Percentiles rank a stretch among this genome's conserved stretches.
Conservation (phyloP, 1,140 invertebrate species). For the Apis mellifera region DNA sequence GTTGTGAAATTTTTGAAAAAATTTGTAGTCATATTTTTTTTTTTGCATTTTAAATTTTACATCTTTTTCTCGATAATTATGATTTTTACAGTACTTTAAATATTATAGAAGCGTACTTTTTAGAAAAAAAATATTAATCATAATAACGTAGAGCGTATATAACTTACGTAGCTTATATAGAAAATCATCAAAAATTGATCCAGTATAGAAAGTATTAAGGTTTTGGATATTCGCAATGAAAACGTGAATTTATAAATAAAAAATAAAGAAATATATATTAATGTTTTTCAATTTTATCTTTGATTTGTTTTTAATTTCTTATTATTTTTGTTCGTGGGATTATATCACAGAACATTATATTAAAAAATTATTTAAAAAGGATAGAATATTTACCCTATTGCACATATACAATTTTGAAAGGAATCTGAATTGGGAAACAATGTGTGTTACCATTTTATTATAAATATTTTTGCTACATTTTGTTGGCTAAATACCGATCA, state of each 20-base stretch:
- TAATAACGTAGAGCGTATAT: too few species aligned
- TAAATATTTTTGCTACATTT: constrained; percentile 80
- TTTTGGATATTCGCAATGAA: neutral
- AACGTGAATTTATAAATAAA: neutral
- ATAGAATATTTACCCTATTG: neutral
- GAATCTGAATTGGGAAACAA: constrained; percentile 75
- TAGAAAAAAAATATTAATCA: too few species aligned
- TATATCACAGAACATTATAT: constrained; percentile 11
- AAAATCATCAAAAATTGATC: too few species aligned
- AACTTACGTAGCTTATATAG: too few species aligned
- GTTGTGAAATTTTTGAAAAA: too few species aligned
- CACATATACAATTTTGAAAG: constrained; percentile 44
- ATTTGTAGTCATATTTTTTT: too few species aligned
- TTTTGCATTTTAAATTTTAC: too few species aligned
- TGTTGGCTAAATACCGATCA: constrained; percentile 79
- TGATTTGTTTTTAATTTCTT: neutral
- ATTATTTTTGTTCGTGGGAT: neutral
- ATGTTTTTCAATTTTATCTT: neutral
- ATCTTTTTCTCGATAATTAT: too few species aligned
- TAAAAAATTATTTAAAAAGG: neutral
- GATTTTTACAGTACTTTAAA: too few species aligned
- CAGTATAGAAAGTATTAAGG: too few species aligned
- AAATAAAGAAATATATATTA: constrained; percentile 9
- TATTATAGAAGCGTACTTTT: too few species aligned
- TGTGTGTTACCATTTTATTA: constrained; percentile 81